Evolutionary conservation across 1,140 invertebrate species (phyloP).

Genomic region (Akabosia matsudoensis): DNA sequence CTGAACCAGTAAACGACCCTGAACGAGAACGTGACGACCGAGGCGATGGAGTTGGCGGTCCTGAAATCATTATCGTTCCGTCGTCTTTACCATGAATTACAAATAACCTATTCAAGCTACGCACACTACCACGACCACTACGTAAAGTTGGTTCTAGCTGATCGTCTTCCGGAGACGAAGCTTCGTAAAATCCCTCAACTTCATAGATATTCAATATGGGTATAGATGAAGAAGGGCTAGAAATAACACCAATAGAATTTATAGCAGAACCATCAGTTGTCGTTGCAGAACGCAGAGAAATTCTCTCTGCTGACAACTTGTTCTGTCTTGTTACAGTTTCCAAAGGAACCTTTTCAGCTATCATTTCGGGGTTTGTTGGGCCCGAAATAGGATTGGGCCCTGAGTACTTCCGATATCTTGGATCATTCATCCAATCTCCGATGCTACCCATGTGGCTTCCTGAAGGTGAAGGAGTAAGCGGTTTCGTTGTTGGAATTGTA

Average conservation of each 20-base stretch:
- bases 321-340: slow-evolving; percentile 62
- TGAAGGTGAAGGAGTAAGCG: neutral
- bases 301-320: no score
- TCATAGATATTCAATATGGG: slow-evolving; percentile 32
- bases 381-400: slow-evolving; percentile 62
- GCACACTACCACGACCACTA: neutral
- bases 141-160: neutral
- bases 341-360: slow-evolving; percentile 66
- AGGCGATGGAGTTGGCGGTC: slow-evolving; percentile 21
- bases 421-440: slow-evolving; percentile 72
- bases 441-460: slow-evolving; percentile 59
- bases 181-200: slow-evolving; percentile 24
- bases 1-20: slow-evolving; percentile 1
- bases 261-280: neutral
- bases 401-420: slow-evolving; percentile 54
- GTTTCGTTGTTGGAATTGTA: neutral
- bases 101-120: slow-evolving; percentile 21
- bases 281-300: neutral
- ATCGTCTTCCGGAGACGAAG: neutral
- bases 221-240: neutral
- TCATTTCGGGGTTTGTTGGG: slow-evolving; percentile 57
- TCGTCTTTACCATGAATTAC: slow-evolving; percentile 29
- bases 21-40: slow-evolving; percentile 25
- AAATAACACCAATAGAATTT: neutral
- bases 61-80: slow-evolving; percentile 31